Percentiles rank a stretch among this genome's conserved stretches.
Conservation (phyloP, 2,113 vertebrate genomes). For the Tonatia bakeri region DNA sequence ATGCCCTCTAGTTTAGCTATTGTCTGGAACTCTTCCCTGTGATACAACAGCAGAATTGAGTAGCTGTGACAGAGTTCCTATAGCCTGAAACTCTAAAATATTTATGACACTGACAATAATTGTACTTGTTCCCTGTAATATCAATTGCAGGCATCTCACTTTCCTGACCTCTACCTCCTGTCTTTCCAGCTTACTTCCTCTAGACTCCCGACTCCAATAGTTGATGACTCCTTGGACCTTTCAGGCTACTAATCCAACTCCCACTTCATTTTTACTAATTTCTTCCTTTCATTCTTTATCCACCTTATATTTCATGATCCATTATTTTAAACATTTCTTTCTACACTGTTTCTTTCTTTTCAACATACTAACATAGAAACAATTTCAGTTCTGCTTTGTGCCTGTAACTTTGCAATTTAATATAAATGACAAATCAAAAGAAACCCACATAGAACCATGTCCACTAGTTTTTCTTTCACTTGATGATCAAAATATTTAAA, state of each 20-base stretch:
- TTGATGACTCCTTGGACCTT: neutral
- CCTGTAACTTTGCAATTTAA: neutral
- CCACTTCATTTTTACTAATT: neutral
- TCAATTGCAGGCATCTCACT: neutral
- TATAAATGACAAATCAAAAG: neutral
- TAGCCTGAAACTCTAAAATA: neutral
- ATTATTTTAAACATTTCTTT: neutral
- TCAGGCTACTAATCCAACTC: neutral
- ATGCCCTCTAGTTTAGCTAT: neutral
- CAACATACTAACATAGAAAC: slow-evolving; percentile 31
- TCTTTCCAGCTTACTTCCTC: neutral
- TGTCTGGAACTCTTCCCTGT: neutral
- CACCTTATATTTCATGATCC: neutral
- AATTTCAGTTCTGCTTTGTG: neutral
- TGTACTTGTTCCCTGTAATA: neutral
- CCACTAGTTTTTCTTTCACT: neutral
- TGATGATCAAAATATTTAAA: neutral
- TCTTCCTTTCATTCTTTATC: neutral
- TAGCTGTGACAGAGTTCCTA: neutral
- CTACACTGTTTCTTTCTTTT: neutral
- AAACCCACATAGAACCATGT: neutral
- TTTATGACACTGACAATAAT: neutral
- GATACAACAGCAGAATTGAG: neutral
- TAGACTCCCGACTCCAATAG: neutral
- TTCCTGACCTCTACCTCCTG: neutral